Base-by-base conservation (phyloP, 2,797 vertebrate species). In the Somateria mollissima region DNA sequence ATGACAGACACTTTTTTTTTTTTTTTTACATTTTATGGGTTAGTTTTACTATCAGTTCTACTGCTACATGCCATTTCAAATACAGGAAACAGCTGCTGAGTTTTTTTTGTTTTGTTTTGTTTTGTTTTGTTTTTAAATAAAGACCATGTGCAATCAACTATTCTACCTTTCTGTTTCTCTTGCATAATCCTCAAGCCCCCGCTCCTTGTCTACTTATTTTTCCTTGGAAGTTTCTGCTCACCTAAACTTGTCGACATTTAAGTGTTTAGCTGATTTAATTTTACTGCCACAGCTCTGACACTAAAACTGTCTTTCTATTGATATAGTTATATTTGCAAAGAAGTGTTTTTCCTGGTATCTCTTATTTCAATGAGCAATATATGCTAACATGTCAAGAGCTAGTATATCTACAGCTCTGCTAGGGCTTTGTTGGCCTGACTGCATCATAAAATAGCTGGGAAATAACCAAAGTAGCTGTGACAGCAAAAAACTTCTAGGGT, bases 351-450 rank as follows among this genome's bases (percentile, higher is more conserved):
- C 34, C 43, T 69, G 61, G 11, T 90, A 61, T 64, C 21, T 89
- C 39, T 89, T 84, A 82, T 89, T 95, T 91, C 88, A 89, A 64
- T 73, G 60, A 93, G 64, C 67, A 94, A 76, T 91, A 90, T 90
- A 74, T 64, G 47, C 36, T 90, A 13, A 91, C 36, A 2, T 80
- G 62, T 86, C 66, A 65, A 73, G 62, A 43, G 37, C 27, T 78
- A 16, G 54, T 84, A 66, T 69, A 86, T 75, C 45, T 81, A 88
- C 47, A 72, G 7, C 8, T 92, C 79, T 88, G 20, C 34, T 28
- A 78, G 24, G 62, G 41, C 45, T 92, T 91, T 94, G 75, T 56
- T 94, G 54, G 32, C 34, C 61, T 90, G 41, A 58, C 37, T 84
- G 66, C 17, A 54, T 71, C 5, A 3, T 80, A 90, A 94, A 91